Conservation (phyloP, 2,797 vertebrate species). For the Microhierax caerulescens region DNA sequence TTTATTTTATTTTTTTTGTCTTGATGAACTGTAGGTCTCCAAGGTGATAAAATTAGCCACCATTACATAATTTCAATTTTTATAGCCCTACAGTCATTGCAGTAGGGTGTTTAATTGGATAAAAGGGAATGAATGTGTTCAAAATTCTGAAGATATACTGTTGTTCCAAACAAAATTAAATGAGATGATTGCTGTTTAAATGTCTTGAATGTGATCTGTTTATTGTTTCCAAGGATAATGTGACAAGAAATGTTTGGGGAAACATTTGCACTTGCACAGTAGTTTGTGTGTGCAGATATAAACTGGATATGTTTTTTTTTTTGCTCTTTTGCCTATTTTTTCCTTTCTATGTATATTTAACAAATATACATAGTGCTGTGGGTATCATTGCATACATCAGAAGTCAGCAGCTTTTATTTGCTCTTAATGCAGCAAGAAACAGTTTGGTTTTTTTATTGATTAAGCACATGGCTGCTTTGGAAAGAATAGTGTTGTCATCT, state of each 20-base stretch:
- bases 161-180: conserved; percentile 48
- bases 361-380: conserved; percentile 69
- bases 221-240: background rate
- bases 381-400: conserved; percentile 67
- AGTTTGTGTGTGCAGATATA: background rate
- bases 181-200: background rate
- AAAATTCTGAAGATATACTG: conserved; percentile 28
- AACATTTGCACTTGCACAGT: conserved; percentile 48
- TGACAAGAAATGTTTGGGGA: conserved; percentile 44
- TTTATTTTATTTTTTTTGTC: background rate
- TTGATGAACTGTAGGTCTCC: background rate
- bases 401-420: conserved; percentile 62
- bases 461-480: conserved; percentile 7
- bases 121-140: background rate
- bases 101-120: background rate
- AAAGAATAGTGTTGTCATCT: background rate
- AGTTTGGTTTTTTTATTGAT: background rate
- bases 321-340: conserved; percentile 43
- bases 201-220: background rate
- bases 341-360: conserved; percentile 71
- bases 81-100: background rate
- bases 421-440: conserved; percentile 10
- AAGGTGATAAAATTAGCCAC: background rate
- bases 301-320: background rate
- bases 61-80: background rate